These are phyloP conservation scores for Thecophora atra DNA, from an alignment of 2,888 invertebrate genomes.

Conservation along the genomic window DNA sequence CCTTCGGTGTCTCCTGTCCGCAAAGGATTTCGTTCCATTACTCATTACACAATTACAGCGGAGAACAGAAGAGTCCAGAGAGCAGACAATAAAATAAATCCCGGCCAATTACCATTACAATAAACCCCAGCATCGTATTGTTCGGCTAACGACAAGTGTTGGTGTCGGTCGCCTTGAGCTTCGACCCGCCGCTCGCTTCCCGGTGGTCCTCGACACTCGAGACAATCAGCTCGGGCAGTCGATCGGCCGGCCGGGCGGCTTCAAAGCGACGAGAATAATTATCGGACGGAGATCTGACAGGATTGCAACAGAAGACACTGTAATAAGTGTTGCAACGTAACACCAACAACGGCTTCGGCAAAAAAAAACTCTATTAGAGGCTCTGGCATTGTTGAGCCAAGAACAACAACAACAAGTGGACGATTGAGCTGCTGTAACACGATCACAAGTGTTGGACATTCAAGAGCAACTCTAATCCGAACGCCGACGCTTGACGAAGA, in stretches of 20 bases:
- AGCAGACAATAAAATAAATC: conserved; percentile 19
- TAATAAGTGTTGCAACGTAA: conserved; percentile 27
- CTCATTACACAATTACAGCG: conserved; percentile 4
- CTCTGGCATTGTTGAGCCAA: conserved; percentile 3
- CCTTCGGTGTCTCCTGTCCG: neutral
- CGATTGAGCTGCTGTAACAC: neutral
- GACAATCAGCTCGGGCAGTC: conserved; percentile 21
- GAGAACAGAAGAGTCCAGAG: no score
- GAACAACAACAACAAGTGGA: neutral
- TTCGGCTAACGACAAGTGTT: conserved; percentile 9
- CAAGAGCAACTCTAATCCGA: neutral
- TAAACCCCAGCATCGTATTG: conserved; percentile 10
- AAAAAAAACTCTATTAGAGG: conserved; percentile 1
- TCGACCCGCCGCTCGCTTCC: neutral
- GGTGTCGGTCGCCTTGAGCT: neutral
- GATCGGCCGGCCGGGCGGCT: conserved; percentile 2
- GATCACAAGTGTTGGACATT: conserved; percentile 20
- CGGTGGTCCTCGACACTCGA: conserved; percentile 22
- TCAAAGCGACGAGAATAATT: conserved; percentile 30
- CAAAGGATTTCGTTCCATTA: conserved; percentile 2
- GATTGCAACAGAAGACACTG: conserved; percentile 26
- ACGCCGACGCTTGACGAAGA: neutral
- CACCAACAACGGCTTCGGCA: conserved; percentile 7
- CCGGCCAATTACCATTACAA: conserved; percentile 23
- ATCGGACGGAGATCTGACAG: conserved; percentile 31